Conservation (phyloP, 2,797 vertebrate genomes). For the Lepus oiostolus region DNA sequence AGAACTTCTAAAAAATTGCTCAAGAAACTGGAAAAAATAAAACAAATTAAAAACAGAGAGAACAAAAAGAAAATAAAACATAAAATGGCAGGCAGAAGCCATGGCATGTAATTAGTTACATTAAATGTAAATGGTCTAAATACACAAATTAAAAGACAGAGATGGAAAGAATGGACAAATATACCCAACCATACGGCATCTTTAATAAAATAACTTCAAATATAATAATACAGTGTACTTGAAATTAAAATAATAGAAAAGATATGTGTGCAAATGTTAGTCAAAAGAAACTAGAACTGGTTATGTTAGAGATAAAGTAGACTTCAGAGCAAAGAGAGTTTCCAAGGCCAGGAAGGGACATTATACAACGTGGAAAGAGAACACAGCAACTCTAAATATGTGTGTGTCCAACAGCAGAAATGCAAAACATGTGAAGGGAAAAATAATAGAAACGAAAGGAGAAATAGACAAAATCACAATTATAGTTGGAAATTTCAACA, state of each 20-base stretch:
- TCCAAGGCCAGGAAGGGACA: not conserved
- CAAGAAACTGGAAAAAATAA: not conserved
- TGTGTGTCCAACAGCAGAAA: not conserved
- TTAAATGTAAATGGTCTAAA: not conserved
- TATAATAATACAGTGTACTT: not conserved
- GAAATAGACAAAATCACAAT: not conserved
- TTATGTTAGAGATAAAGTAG: not conserved
- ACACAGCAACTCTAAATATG: not conserved
- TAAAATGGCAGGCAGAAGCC: not conserved
- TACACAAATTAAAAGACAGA: constrained; percentile 3
- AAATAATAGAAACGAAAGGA: not conserved
- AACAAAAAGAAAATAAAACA: not conserved
- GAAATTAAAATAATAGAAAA: not conserved
- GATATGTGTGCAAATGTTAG: not conserved
- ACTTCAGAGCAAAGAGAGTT: constrained; percentile 24
- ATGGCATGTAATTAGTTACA: not conserved
- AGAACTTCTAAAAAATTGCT: not conserved
- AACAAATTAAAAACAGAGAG: not conserved
- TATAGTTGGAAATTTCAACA: constrained; percentile 28
- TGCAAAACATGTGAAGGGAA: not conserved
- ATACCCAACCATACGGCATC: not conserved
- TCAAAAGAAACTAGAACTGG: not conserved
- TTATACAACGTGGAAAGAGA: not conserved
- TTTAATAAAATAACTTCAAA: constrained; percentile 25
- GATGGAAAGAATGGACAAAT: not conserved